These are phyloP conservation scores for Rugalucina vietnamica DNA, from an alignment of 2,888 invertebrate genomes.

Conservation along the genomic window DNA sequence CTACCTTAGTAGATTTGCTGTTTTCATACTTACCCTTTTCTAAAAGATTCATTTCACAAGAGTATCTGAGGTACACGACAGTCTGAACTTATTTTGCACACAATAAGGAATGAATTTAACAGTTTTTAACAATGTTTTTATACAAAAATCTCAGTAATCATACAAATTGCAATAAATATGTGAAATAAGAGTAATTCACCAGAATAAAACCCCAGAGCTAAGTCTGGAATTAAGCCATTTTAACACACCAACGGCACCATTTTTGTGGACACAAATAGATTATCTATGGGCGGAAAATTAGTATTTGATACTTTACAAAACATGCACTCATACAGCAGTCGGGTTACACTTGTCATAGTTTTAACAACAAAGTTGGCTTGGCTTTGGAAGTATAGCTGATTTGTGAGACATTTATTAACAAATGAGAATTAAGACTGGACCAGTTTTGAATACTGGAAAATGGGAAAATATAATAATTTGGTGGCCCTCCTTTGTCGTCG, in stretches of 20 bases:
- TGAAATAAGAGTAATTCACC: conserved; percentile 4
- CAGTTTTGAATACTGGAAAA: conserved; percentile 20
- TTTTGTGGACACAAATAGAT: conserved; percentile 6
- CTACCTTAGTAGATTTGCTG: too few species aligned
- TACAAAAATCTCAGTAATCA: conserved; percentile 14
- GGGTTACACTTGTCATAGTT: background rate
- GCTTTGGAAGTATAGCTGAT: conserved; percentile 28
- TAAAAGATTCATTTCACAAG: too few species aligned
- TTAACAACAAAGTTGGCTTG: background rate
- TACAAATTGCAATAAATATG: conserved; percentile 16
- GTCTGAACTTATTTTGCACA: background rate
- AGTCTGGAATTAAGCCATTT: conserved; percentile 5
- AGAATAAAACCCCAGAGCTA: background rate
- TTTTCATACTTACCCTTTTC: too few species aligned
- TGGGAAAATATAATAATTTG: conserved; percentile 14
- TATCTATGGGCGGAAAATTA: conserved; percentile 30
- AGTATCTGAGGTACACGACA: background rate
- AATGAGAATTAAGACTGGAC: conserved; percentile 1
- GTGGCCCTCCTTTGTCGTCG: conserved; percentile 31
- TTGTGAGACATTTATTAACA: conserved; percentile 16
- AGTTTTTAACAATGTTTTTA: background rate
- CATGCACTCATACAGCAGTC: conserved; percentile 24
- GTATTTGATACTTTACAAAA: conserved; percentile 59
- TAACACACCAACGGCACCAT: conserved; percentile 10
- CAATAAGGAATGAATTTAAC: background rate